Evolutionary conservation across 1,140 invertebrate genomes (phyloP).

Genomic region (Hycleus cichorii): DNA sequence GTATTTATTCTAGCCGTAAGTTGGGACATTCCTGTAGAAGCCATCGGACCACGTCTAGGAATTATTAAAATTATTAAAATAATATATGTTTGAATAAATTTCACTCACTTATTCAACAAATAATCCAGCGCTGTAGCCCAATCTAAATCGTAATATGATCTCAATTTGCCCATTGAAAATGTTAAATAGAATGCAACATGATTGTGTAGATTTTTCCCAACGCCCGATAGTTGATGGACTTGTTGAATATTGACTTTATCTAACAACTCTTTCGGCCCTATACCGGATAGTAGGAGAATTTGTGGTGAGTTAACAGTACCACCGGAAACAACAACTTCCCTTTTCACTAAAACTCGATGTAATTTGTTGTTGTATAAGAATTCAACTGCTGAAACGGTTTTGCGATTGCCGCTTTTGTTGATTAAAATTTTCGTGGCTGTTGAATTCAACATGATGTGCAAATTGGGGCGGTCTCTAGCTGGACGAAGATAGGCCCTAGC

Average conservation of each 20-base stretch:
- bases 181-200: conserved; percentile 55
- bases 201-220: conserved; percentile 69
- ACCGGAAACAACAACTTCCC: conserved; percentile 52
- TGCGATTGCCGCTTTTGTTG: conserved; percentile 16
- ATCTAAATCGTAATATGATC: conserved; percentile 51
- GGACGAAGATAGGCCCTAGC: conserved; percentile 58
- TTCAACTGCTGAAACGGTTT: conserved; percentile 37
- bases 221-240: conserved; percentile 61
- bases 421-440: conserved; percentile 49
- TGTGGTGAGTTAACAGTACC: conserved; percentile 53
- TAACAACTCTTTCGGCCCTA: conserved; percentile 49
- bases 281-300: conserved; percentile 51
- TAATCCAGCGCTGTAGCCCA: conserved; percentile 56
- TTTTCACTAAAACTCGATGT: conserved; percentile 37
- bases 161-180: conserved; percentile 45
- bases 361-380: conserved; percentile 42
- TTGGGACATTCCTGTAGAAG: conserved; percentile 48
- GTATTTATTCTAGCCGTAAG: conserved; percentile 56
- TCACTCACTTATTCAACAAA: conserved; percentile 39
- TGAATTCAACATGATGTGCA: conserved; percentile 61
- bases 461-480: conserved; percentile 51
- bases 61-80: too few relatives aligned
- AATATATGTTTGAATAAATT: too few relatives aligned
- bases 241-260: conserved; percentile 43
- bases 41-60: conserved; percentile 49